These are phyloP conservation scores for Sphenopsis melanotis DNA, from an alignment of 2,797 vertebrate genomes.

Conservation along the genomic window DNA sequence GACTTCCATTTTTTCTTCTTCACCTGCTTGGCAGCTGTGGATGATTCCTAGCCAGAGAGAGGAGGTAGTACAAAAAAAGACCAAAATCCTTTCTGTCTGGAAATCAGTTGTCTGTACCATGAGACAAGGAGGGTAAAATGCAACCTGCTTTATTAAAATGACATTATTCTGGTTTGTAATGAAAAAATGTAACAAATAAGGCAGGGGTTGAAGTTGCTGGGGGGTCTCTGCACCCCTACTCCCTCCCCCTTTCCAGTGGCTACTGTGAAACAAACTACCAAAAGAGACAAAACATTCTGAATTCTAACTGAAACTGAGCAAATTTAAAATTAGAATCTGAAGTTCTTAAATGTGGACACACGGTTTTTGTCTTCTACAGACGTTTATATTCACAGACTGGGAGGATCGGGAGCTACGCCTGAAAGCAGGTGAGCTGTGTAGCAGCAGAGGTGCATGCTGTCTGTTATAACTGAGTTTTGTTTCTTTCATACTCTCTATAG, in stretches of 20 bases:
- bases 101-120: not conserved
- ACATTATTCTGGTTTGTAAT: not conserved
- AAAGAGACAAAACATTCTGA: not conserved
- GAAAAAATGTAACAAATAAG: not conserved
- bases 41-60: not conserved
- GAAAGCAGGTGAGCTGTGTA: slow-evolving; percentile 77
- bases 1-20: not conserved
- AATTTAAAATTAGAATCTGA: not conserved
- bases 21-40: not conserved
- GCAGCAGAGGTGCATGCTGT: accelerated
- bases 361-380: slow-evolving; percentile 73
- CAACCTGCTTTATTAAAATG: not conserved
- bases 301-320: not conserved
- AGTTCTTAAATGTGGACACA: not conserved
- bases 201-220: not conserved
- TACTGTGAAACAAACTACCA: not conserved
- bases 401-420: slow-evolving; percentile 85
- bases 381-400: slow-evolving; percentile 93
- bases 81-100: not conserved
- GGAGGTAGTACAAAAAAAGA: not conserved
- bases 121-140: not conserved
- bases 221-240: not conserved
- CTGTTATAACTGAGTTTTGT: not conserved
- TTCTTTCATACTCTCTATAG: not conserved
- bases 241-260: accelerated